Percentiles rank a stretch among this genome's conserved stretches.
These are phyloP conservation scores for Strix uralensis DNA, from an alignment of 2,113 vertebrate genomes.

Conservation along the genomic window DNA sequence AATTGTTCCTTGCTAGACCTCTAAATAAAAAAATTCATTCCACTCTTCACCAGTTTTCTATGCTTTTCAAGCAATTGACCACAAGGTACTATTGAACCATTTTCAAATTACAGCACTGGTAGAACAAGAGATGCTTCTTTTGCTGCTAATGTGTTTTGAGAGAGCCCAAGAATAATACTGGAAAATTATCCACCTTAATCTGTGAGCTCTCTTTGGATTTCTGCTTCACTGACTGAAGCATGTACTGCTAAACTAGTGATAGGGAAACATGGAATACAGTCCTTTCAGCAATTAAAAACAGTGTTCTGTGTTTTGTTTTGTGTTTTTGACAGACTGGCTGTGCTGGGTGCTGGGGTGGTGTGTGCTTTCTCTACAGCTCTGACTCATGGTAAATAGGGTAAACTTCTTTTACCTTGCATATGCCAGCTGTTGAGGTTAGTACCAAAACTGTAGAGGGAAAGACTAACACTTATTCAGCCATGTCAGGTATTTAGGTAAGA, in stretches of 20 bases:
- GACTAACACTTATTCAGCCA: neutral
- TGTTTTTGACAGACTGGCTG: neutral
- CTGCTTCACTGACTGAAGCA: neutral
- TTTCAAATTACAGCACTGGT: neutral
- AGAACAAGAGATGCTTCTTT: neutral
- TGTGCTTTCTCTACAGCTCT: neutral
- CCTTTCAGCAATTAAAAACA: neutral
- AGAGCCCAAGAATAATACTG: neutral
- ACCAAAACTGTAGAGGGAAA: neutral
- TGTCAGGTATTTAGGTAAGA: neutral
- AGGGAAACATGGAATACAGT: neutral
- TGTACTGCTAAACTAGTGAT: neutral
- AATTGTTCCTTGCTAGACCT: neutral
- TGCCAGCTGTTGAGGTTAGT: neutral
- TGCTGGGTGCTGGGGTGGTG: neutral
- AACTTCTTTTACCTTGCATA: neutral
- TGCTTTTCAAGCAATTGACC: neutral
- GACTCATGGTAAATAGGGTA: neutral
- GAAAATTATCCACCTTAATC: neutral
- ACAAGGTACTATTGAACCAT: neutral
- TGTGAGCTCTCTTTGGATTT: neutral
- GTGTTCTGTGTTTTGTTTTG: neutral
- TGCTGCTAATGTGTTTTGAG: neutral
- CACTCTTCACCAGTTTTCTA: neutral
- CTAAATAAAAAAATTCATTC: neutral